phyloP scores from a whole-genome alignment of 1,140 invertebrate species.

The Contarinia nasturtii region DNA sequence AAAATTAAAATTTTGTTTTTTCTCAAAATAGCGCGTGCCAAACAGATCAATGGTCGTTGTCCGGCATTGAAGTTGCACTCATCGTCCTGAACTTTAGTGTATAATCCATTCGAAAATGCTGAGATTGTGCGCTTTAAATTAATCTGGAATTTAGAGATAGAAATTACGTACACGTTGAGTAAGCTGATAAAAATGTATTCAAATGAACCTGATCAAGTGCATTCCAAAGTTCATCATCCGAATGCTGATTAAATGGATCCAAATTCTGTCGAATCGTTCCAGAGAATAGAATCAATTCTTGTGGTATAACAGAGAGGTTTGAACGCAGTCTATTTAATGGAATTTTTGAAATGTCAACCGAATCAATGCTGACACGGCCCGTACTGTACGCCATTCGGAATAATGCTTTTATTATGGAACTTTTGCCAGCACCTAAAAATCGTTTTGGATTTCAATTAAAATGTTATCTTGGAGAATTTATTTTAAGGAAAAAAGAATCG shows the following conservation, averaged over 20 bases:
- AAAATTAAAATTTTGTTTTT: slow-evolving; percentile 64
- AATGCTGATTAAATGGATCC: slow-evolving; percentile 36
- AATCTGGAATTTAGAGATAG: not conserved
- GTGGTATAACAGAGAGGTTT: slow-evolving; percentile 46
- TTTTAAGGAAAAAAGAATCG: no score
- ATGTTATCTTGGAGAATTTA: no score
- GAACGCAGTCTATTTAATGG: slow-evolving; percentile 28
- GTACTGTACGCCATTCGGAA: slow-evolving; percentile 47
- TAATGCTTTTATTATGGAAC: slow-evolving; percentile 47
- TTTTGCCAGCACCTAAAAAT: slow-evolving; percentile 1
- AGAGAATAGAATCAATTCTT: slow-evolving; percentile 45
- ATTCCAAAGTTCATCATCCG: slow-evolving; percentile 42
- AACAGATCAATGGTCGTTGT: slow-evolving; percentile 57
- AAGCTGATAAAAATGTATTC: not conserved
- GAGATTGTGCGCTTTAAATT: not conserved
- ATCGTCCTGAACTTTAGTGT: slow-evolving; percentile 40
- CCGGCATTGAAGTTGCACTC: slow-evolving; percentile 62
- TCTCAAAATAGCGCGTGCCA: slow-evolving; percentile 56
- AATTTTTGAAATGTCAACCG: slow-evolving; percentile 28
- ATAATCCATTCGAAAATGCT: slow-evolving; percentile 14
- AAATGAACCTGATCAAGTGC: slow-evolving; percentile 38
- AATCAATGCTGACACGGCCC: slow-evolving; percentile 43
- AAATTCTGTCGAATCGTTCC: slow-evolving; percentile 36
- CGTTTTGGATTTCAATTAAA: not conserved
- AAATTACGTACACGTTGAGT: no score